Evolutionary conservation across 2,113 vertebrate species (phyloP).

Genomic region (Cyphomyrus discorhynchus): DNA sequence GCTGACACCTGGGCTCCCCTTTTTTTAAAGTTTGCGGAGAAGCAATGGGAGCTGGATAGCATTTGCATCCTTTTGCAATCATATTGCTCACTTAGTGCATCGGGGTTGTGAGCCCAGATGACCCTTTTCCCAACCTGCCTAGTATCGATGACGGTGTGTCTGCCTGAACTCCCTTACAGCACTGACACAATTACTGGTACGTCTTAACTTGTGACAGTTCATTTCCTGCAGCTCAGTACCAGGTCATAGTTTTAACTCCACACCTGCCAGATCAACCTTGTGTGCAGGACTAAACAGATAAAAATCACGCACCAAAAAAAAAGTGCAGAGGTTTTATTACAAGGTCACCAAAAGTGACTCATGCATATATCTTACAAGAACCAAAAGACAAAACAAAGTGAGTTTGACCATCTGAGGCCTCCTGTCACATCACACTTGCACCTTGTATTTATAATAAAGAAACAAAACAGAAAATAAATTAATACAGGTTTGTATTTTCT

Average conservation of each 20-base stretch:
- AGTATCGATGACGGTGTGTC: not conserved
- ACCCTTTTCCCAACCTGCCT: not conserved
- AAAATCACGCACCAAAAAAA: not conserved
- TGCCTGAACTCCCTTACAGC: not conserved
- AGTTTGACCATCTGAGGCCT: not conserved
- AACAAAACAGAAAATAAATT: not conserved
- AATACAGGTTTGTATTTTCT: not conserved
- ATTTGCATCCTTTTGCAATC: not conserved
- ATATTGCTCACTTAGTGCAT: not conserved
- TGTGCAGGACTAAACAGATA: not conserved
- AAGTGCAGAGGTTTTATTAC: not conserved
- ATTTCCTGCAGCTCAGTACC: not conserved
- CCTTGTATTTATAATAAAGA: not conserved
- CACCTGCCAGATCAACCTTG: not conserved
- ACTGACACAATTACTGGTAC: not conserved
- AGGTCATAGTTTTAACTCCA: not conserved
- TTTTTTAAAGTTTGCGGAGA: not conserved
- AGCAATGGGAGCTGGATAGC: not conserved
- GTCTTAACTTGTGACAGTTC: not conserved
- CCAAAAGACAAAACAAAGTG: not conserved
- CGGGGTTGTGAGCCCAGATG: not conserved
- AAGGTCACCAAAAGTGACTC: not conserved
- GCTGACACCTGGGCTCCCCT: not conserved
- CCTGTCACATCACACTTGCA: not conserved
- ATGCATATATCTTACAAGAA: not conserved